Conservation (phyloP, 53 echinoderm and acorn worm genomes). For the Henricia sp. region DNA sequence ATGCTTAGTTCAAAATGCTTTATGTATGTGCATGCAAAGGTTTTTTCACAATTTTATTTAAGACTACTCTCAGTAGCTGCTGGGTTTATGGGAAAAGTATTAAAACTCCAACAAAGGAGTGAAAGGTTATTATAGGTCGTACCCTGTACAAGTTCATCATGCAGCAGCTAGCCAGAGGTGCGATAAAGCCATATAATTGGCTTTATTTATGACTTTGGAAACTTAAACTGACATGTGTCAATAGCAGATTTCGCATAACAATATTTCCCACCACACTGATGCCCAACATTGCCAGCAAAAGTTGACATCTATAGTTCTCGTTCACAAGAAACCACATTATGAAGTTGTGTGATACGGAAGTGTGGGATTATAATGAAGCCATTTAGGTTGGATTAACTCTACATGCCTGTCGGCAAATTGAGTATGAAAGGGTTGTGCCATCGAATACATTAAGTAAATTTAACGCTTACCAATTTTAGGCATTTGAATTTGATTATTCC, state of each 20-base stretch:
- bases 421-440: too few relatives aligned
- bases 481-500: too few relatives aligned
- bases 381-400: background rate
- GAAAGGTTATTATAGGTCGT: background rate
- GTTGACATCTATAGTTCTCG: background rate
- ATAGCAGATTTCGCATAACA: background rate
- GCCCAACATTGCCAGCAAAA: background rate
- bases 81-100: conserved; percentile 10
- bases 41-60: too few relatives aligned
- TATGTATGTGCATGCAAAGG: too few relatives aligned
- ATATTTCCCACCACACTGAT: background rate
- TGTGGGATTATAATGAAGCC: background rate
- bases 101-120: conserved; percentile 1
- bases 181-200: background rate
- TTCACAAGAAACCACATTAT: background rate
- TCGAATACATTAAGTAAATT: too few relatives aligned
- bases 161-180: background rate
- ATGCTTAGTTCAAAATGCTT: too few relatives aligned
- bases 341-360: background rate
- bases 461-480: too few relatives aligned
- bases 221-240: conserved; percentile 7
- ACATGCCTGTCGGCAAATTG: background rate
- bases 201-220: background rate
- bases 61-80: too few relatives aligned
- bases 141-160: background rate